Base-by-base conservation (phyloP, 1,140 invertebrate species). In the Liolophura sinensis region DNA sequence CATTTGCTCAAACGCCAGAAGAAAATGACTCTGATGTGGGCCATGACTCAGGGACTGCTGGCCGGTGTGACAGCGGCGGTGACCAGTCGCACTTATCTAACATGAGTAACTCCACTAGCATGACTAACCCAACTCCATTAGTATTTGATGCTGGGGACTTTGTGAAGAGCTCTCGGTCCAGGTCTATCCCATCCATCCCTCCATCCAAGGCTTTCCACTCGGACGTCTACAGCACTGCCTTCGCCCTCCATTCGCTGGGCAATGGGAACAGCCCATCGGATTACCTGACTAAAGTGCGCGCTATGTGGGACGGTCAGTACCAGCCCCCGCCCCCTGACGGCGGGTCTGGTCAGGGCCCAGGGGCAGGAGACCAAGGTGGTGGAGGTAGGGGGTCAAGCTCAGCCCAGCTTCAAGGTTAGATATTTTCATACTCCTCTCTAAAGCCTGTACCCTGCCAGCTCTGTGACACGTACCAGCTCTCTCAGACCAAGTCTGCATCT, bases 191-290 rank as follows among this genome's bases (percentile, higher is more conserved):
- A 27, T 67, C 67, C 15, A 67, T 68, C 16, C 67, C 68, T 48
- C 68, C 65, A 24, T 64, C 64, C 18, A 73, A 76, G 60, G 76
- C 73, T 67, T 71, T 80, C n/a, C 79, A 82, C 65, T 76, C 74
- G 24, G 81, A 82, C 62, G 71, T 80, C 49, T 82, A 83, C 72
- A 77, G 71, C 70, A 83, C 80, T 15, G 75, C 74, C 47, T 82
- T 82, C 67, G 80, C 81, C 48, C 69, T 82, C 18, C 78, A 81
- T 31, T 78, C 80, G 12, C 73, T 82, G 27, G 74, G 75, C 64
- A 66, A 70, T 49, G 74, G 70, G 40, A 73, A 72, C 27, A 73
- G 68, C 55, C 75, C 76, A 63, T 71, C 78, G 15, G 74, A 80
- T 56, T 83, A 83, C 68, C 64, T 77, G 6, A 81, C 71, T 27